Evolutionary conservation across 2,113 vertebrate species (phyloP), one percentile per base, ranked within the genome.

Genomic region (Limnothrissa miodon): DNA sequence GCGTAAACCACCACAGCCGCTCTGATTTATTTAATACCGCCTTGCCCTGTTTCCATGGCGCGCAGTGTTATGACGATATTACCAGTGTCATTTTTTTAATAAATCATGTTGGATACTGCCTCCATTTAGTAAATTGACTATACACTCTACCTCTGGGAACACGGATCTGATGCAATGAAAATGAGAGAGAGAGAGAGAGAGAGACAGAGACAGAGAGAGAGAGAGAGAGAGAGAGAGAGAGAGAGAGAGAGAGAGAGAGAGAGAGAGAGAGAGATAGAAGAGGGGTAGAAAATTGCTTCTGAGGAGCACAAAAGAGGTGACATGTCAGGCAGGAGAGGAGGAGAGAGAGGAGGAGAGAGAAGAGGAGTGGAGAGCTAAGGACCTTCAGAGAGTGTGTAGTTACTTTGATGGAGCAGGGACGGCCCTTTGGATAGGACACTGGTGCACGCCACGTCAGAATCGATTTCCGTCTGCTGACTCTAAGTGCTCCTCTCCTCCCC

Each of bases 61-160:
- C 15, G 80, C 83, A 82, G 88, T 86, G 86, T 91, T 87, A 88
- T 88, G 88, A 86, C 78, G 81, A 83, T 85, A 90, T 89, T 87
- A 91, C 62, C 62, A 84, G 88, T 87, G 83, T 90, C 87, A 88
- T 85, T 87, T 87, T 87, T 87, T 83, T 80, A 87, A 90, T 91
- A 91, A 91, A 90, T 90, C 90, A 89, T 85, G 62, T 51, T 78
- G 80, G 80, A 88, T 86, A 86, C 85, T 82, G 70, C 81, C 80
- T 88, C 86, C 87, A 90, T 89, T 91, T 89, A 88, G 83, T 83
- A 88, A 91, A 90, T 90, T 89, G 89, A 87, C 85, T 85, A 81
- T 78, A 85, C 45, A 81, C 83, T 46, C 80, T 42, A 42, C 39
- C 80, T 85, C 48, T 6, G 79, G 45, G 83, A 86, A 66, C 81